These are phyloP conservation scores for Epizoanthus rinbou DNA, from an alignment of 92 coral and sea anemone genomes.

Conservation along the genomic window DNA sequence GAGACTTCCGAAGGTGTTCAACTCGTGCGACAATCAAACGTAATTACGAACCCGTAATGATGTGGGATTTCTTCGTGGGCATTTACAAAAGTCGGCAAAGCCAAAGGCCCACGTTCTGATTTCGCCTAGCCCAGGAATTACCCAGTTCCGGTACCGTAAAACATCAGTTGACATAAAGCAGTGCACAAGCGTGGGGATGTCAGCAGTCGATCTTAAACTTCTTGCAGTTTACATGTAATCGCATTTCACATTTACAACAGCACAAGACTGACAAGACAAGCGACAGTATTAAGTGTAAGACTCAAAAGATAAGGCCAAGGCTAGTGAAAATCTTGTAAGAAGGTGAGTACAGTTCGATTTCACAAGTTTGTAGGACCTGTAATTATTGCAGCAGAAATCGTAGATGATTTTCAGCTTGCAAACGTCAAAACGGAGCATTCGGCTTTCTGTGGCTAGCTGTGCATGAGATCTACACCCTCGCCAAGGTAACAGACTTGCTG, in stretches of 20 bases:
- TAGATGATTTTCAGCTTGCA: no score
- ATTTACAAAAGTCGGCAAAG: conserved; percentile 10
- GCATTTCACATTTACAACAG: conserved; percentile 19
- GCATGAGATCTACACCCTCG: no score
- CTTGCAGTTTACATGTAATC: conserved; percentile 17
- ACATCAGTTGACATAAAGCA: conserved; percentile 27
- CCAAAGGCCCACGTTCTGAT: conserved; percentile 1
- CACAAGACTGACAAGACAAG: not conserved
- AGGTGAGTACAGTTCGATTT: no score
- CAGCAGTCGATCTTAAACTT: conserved; percentile 24
- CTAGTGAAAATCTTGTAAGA: not conserved
- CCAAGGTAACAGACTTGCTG: conserved; percentile 14
- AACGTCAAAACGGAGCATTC: no score
- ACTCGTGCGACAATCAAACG: not conserved
- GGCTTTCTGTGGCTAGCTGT: no score
- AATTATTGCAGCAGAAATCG: no score
- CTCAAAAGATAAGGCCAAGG: not conserved
- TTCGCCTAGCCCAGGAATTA: conserved; percentile 19
- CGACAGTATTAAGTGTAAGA: no score
- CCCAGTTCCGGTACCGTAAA: conserved; percentile 28
- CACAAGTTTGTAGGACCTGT: no score
- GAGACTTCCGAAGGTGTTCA: conserved; percentile 5
- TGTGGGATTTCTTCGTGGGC: conserved; percentile 36
- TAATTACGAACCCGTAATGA: conserved; percentile 27
- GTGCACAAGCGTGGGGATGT: conserved; percentile 10